Evolutionary conservation across 2,113 vertebrate species (phyloP).

Genomic region (Sardina pilchardus): DNA sequence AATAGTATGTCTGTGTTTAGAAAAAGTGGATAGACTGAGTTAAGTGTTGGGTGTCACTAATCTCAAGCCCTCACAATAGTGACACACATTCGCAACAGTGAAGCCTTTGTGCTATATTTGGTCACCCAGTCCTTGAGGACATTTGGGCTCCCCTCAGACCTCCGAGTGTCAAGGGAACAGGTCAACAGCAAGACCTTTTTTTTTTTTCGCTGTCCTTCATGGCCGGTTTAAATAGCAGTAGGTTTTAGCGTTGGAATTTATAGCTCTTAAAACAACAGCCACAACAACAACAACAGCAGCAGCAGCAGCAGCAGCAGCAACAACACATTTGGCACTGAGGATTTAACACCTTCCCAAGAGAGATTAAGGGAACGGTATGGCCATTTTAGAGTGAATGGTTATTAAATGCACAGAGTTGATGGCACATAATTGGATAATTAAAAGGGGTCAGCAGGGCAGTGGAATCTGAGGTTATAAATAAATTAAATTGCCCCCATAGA

Average conservation of each 20-base stretch:
- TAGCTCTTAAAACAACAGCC: background rate
- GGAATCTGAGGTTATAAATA: conserved; percentile 32
- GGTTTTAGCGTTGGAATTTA: background rate
- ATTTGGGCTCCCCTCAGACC: background rate
- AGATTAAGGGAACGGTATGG: background rate
- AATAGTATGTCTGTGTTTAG: conserved; percentile 21
- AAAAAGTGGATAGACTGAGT: conserved; percentile 22
- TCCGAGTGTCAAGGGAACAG: background rate
- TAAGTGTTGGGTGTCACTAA: conserved; percentile 31
- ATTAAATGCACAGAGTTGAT: background rate
- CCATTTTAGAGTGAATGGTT: background rate
- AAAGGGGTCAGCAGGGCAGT: conserved; percentile 28
- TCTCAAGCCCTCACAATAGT: conserved; percentile 33
- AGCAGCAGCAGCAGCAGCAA: background rate
- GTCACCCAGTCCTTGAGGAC: conserved; percentile 25
- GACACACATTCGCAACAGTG: conserved; percentile 38
- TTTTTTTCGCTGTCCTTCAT: background rate
- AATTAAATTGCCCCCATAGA: conserved; percentile 33
- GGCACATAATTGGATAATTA: background rate
- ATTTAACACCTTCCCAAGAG: background rate
- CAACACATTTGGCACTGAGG: background rate
- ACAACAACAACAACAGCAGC: background rate
- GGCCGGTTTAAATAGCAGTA: background rate
- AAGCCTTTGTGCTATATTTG: conserved; percentile 37
- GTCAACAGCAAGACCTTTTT: background rate